These are phyloP conservation scores for Oxygymnocypris stewartii DNA, from an alignment of 2,113 vertebrate species.

Conservation along the genomic window DNA sequence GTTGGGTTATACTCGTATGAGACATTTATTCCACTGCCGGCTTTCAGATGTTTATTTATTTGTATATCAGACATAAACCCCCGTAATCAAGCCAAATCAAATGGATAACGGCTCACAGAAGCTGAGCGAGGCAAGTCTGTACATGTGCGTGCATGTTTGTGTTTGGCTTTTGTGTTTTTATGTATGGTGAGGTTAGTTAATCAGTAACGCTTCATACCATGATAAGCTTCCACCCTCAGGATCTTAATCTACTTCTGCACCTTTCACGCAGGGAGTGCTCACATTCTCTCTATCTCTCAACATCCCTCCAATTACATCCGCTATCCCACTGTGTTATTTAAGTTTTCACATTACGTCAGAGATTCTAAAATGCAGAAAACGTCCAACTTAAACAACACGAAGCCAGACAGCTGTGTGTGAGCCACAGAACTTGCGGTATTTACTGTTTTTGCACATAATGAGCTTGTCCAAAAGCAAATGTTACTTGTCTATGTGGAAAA, in stretches of 20 bases:
- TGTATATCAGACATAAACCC: not conserved
- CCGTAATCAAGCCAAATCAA: constrained; percentile 12
- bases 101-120: not conserved
- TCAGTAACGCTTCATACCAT: constrained; percentile 10
- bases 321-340: constrained; percentile 32
- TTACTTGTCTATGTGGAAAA: constrained; percentile 20
- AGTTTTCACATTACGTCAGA: constrained; percentile 35
- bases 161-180: not conserved
- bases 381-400: constrained; percentile 40
- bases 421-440: constrained; percentile 13
- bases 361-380: constrained; percentile 26
- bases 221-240: constrained; percentile 11
- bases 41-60: constrained; percentile 24
- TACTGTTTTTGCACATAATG: constrained; percentile 24
- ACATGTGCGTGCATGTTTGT: constrained; percentile 5
- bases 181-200: constrained; percentile 20
- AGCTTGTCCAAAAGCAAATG: constrained; percentile 30
- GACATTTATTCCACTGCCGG: not conserved
- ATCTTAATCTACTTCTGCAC: constrained; percentile 22
- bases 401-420: constrained; percentile 31
- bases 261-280: constrained; percentile 2
- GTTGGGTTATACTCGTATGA: not conserved
- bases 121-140: not conserved
- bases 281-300: not conserved
- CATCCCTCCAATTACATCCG: constrained; percentile 18